A percentile compares a stretch with the other conserved stretches of the same genome.
Evolutionary conservation across 2,888 invertebrate genomes (phyloP).

Genomic region (Ophion obscuratus): DNA sequence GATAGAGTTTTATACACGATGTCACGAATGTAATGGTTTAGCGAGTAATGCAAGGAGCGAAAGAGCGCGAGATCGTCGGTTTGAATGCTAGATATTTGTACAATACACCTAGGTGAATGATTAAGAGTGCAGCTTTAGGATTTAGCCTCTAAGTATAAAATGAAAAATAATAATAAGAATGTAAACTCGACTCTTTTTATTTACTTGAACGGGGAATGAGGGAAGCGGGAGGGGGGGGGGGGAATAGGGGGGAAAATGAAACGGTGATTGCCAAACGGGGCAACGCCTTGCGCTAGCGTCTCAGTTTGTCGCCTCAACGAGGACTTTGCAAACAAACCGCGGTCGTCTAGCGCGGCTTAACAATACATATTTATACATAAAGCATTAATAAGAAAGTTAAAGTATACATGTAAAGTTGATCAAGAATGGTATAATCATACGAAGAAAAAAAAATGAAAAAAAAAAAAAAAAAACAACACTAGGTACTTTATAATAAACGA

Average conservation of each 20-base stretch:
- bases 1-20: constrained; percentile 84
- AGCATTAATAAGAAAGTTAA: constrained; percentile 83
- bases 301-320: constrained; percentile 79
- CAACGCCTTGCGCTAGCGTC: constrained; percentile 76
- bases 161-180: constrained; percentile 67
- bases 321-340: constrained; percentile 80
- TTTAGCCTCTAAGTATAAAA: constrained; percentile 80
- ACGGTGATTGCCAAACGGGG: constrained; percentile 66
- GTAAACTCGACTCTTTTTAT: constrained; percentile 80
- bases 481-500: constrained; percentile 82
- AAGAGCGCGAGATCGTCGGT: constrained; percentile 77
- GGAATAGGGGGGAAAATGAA: constrained; percentile 41
- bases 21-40: constrained; percentile 84
- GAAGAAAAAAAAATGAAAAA: constrained; percentile 70
- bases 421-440: constrained; percentile 83
- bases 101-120: constrained; percentile 83
- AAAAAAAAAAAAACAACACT: constrained; percentile 70
- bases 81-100: constrained; percentile 84
- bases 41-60: constrained; percentile 76
- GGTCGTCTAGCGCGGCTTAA: constrained; percentile 79
- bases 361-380: constrained; percentile 84
- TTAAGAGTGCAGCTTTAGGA: constrained; percentile 83
- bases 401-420: constrained; percentile 83
- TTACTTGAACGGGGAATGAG: constrained; percentile 75
- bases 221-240: constrained; percentile 37